Conservation (phyloP, 2,113 vertebrate species). For the Hyperopisus bebe region DNA sequence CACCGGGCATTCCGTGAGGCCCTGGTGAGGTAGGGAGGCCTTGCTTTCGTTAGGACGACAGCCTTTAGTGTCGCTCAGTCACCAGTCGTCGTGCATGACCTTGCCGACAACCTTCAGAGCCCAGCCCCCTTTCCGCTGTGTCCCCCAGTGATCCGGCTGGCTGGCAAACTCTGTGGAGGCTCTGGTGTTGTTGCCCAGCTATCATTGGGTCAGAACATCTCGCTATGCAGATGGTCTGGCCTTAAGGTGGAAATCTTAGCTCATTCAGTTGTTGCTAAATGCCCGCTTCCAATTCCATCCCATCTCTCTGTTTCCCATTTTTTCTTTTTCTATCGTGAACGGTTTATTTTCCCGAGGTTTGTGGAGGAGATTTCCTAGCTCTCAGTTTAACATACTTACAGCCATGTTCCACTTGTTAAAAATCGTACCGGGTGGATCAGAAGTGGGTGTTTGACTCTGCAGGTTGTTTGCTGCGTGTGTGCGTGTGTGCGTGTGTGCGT, state of each 20-base stretch:
- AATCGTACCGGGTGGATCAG: background rate
- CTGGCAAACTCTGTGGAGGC: background rate
- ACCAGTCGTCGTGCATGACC: background rate
- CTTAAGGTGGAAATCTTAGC: constrained; percentile 1
- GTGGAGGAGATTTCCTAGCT: background rate
- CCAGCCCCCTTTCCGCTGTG: background rate
- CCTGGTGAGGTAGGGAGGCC: background rate
- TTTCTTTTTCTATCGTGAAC: background rate
- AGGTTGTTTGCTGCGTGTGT: background rate
- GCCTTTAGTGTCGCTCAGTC: background rate
- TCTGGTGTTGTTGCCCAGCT: background rate
- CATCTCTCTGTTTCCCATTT: background rate
- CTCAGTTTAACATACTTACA: background rate
- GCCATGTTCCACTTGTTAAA: background rate
- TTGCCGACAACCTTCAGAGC: background rate
- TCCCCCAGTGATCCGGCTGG: background rate
- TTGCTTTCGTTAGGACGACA: background rate
- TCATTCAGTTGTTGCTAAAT: background rate
- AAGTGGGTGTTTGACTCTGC: background rate
- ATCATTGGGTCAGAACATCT: background rate
- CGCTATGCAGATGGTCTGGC: constrained; percentile 2
- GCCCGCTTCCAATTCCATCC: background rate
- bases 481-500: background rate
- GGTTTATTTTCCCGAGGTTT: background rate
- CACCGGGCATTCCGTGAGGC: background rate